Percentiles rank a stretch among this genome's conserved stretches.
These are phyloP conservation scores for Epizoanthus scotinus DNA, from an alignment of 92 coral and sea anemone species.

Conservation along the genomic window DNA sequence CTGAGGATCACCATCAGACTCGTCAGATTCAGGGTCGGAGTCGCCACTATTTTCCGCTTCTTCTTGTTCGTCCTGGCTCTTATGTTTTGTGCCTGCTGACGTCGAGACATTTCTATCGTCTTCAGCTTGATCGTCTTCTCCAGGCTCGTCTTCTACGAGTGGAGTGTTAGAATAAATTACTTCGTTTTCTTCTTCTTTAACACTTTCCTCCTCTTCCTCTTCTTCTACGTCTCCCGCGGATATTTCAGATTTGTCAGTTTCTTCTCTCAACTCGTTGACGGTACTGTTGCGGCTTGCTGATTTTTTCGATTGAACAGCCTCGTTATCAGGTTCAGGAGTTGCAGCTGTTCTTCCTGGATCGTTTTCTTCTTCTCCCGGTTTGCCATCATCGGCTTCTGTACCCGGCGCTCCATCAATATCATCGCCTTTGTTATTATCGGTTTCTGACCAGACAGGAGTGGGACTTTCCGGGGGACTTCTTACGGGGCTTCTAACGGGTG, in stretches of 20 bases:
- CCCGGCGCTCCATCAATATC: neutral
- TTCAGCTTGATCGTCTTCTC: constrained; percentile 38
- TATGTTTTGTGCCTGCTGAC: constrained; percentile 22
- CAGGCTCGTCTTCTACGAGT: neutral
- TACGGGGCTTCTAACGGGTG: neutral
- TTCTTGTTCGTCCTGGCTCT: constrained; percentile 29
- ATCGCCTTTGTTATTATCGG: neutral
- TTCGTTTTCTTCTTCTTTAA: constrained; percentile 15
- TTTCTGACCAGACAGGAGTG: neutral
- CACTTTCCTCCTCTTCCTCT: constrained; percentile 23
- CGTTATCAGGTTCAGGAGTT: neutral
- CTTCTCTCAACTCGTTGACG: neutral
- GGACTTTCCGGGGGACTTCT: neutral
- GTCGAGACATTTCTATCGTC: neutral
- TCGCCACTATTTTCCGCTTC: constrained; percentile 16
- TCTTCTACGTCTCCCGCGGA: constrained; percentile 38
- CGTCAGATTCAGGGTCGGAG: constrained; percentile 3
- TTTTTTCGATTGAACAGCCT: neutral
- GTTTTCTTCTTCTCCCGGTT: neutral
- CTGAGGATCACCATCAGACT: neutral
- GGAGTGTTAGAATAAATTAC: neutral
- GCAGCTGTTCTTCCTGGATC: neutral
- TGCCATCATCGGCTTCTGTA: neutral
- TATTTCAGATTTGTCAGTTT: constrained; percentile 6
- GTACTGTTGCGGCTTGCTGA: neutral